phyloP scores from a whole-genome alignment of 2,888 invertebrate species.

The Orthonychiurus folsomi region DNA sequence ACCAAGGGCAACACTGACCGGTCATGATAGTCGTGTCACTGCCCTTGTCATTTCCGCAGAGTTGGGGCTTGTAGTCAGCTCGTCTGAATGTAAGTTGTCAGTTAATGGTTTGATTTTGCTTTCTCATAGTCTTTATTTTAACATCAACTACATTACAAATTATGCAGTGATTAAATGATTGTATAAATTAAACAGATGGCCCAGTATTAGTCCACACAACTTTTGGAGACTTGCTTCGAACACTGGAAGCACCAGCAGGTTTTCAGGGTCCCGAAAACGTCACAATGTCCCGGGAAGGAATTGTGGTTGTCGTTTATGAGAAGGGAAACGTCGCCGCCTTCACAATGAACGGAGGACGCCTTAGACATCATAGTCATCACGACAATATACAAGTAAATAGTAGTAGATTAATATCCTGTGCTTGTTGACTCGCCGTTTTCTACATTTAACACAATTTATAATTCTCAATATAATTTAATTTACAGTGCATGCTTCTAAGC shows the following conservation, averaged over 20 bases:
- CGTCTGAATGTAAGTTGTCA: slow-evolving; percentile 57
- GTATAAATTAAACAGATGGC: slow-evolving; percentile 59
- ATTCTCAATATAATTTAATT: slow-evolving; percentile 13
- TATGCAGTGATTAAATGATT: slow-evolving; percentile 1
- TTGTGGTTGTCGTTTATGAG: slow-evolving; percentile 88
- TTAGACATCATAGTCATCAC: slow-evolving; percentile 83
- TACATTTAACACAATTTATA: not conserved
- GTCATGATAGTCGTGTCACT: slow-evolving; percentile 92
- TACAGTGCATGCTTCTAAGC: slow-evolving; percentile 78
- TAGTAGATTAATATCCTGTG: not conserved
- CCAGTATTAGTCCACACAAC: slow-evolving; percentile 96
- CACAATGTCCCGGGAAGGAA: slow-evolving; percentile 90
- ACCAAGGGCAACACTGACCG: slow-evolving; percentile 91
- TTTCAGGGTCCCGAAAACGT: slow-evolving; percentile 74
- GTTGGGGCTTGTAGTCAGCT: slow-evolving; percentile 92
- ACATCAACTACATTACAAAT: too few species aligned
- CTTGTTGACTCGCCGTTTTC: not conserved
- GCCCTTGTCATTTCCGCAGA: slow-evolving; percentile 96
- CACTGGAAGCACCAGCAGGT: slow-evolving; percentile 70
- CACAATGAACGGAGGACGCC: slow-evolving; percentile 84
- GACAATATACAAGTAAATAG: slow-evolving; percentile 78
- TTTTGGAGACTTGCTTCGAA: slow-evolving; percentile 87
- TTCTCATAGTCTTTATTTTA: slow-evolving; percentile 1
- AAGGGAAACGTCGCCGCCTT: slow-evolving; percentile 85
- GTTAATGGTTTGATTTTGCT: not conserved